phyloP scores from a whole-genome alignment of 35 echinoderm and acorn worm species.

The Heliocidaris erythrogramma region DNA sequence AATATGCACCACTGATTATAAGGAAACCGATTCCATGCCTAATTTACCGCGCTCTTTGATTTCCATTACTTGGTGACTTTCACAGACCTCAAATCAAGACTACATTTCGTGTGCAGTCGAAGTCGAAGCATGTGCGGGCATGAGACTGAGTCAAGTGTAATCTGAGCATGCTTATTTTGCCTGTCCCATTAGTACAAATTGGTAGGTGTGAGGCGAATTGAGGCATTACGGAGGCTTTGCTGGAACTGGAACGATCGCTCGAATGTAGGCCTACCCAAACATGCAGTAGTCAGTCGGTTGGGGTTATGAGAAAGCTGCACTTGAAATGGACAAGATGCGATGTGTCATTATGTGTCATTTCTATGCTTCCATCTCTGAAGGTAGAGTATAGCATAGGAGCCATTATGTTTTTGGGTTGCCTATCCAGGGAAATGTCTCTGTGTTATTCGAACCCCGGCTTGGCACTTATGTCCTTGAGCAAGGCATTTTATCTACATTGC shows the following conservation, averaged over 20 bases:
- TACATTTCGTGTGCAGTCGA: background rate
- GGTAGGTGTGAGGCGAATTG: slow-evolving; percentile 32
- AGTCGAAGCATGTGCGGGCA: background rate
- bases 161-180: slow-evolving; percentile 30
- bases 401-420: background rate
- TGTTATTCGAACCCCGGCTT: no score
- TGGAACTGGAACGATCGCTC: background rate
- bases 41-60: background rate
- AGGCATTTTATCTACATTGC: no score
- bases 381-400: background rate
- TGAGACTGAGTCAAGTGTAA: slow-evolving; percentile 14
- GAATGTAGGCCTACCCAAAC: background rate
- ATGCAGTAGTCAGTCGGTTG: background rate
- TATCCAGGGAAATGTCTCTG: no score
- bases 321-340: background rate
- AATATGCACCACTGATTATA: no score
- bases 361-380: background rate
- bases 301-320: background rate
- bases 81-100: background rate
- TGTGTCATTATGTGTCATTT: slow-evolving; percentile 16
- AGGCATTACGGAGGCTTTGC: background rate
- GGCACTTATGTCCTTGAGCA: no score
- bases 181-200: slow-evolving; percentile 45
- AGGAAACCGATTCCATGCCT: no score
- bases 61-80: background rate